Evolutionary conservation across 1,140 invertebrate species (phyloP), one percentile per base, ranked within the genome.

Genomic region (Anoplophora glabripennis): DNA sequence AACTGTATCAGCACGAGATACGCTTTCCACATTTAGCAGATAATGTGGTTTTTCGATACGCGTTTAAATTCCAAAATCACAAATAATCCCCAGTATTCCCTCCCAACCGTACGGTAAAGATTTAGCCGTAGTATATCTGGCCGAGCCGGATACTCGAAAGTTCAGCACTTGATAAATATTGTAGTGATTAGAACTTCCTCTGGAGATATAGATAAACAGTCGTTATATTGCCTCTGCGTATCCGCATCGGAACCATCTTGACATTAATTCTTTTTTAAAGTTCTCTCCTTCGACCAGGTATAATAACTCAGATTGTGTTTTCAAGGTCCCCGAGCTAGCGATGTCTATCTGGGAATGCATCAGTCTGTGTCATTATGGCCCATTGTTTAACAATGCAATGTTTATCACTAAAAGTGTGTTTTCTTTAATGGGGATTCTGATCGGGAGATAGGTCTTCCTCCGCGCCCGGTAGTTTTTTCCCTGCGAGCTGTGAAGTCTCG

Each of bases 341-440:
- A 61, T 63, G 4, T 15, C 57, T 59, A 66, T 62, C 63, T 38
- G 33, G 49, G 54, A 65, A 67, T 67, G 58, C 63, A 67, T 67
- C 65, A 61, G 65, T 64, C 65, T 65, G 63, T 67, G 63, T 67
- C 63, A 63, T 67, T 63, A 65, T 65, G 59, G 54, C 42, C 58
- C 65, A 67, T 67, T 67, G 65, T 67, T 63, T 65, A 51, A 34
- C 49, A 45, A 58, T 48, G 47, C 55, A 54, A 63, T 44, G 48
- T 63, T 63, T 63, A 59, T 64, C 62, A 48, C 53, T 18, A 63
- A 63, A 63, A 63, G 45, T 63, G 61, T 58, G 62, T 63, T 63
- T 57, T 57, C 49, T 53, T 63, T 57, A 57, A 57, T 53, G 61
- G 61, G 46, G 40, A 47, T 47, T 40, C 34, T 11, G 53, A 54